Evolutionary conservation across 2,797 vertebrate species (phyloP), one percentile per base, ranked within the genome.

Genomic region (Nasua narica): DNA sequence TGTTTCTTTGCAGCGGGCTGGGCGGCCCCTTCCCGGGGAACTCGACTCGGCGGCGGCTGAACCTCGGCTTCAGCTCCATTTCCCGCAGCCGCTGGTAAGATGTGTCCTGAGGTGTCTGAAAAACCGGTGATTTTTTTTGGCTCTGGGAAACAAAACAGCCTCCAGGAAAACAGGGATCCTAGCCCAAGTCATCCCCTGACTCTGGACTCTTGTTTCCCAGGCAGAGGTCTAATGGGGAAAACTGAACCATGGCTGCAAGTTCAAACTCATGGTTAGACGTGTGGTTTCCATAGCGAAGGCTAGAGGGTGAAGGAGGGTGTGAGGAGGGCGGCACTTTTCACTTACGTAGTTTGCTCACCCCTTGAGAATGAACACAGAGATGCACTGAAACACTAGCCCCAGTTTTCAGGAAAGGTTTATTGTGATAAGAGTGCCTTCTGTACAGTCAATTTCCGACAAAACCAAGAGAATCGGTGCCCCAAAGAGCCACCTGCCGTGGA

Each of bases 371-470:
- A 37, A 25, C 46, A 35, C 50, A 81, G 37, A 15, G 35, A 87
- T 1, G 70, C 62, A 70, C 14, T 1, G 4, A 72, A 58, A 81
- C 29, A 21, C 56, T 3, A 10, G 35, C 32, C 79, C 77, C 27
- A 5, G 87, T 89, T 97, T 93, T 89, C 88, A 92, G 93, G 91
- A 72, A 54, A 95, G 69, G 27, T 97, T 98, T 95, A 76, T 94
- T 97, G 88, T n/a, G 84, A 74, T 25, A 29, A 27, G 48, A 7
- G 70, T 21, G 84, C 50, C 52, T 37, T 65, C 70, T 14, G 50
- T 82, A 87, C 72, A 93, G 78, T 52, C 54, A 32, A 11, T 37
- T 62, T 72, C 65, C 40, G 76, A 86, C 50, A 70, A 54, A 67
- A 35, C 5, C 5, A 29, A 54, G 85, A 65, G 62, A 62, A 19